These are phyloP conservation scores for Istiophorus platypterus DNA, from an alignment of 2,113 vertebrate genomes.

Conservation along the genomic window DNA sequence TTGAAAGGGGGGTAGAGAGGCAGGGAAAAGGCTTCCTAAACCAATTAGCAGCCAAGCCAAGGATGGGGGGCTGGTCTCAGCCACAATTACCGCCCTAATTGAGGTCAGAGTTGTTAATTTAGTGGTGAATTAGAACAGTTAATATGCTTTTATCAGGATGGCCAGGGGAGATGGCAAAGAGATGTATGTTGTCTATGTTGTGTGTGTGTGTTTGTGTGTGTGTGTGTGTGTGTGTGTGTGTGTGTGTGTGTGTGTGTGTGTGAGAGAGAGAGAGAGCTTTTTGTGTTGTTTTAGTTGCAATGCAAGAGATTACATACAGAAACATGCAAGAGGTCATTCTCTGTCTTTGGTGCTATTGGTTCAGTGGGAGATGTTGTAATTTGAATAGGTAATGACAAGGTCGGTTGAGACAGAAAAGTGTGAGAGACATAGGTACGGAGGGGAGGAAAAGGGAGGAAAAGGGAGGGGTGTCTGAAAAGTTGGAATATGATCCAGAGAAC, in stretches of 20 bases:
- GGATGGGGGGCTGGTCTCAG: conserved; percentile 71
- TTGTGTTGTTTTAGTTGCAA: conserved; percentile 54
- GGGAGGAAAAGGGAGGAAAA: neutral
- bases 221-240: conserved; percentile 4
- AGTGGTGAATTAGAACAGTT: conserved; percentile 88
- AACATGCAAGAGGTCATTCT: conserved; percentile 67
- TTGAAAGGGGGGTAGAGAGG: conserved; percentile 25
- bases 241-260: conserved; percentile 1
- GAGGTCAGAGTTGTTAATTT: conserved; percentile 89
- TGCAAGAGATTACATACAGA: conserved; percentile 75
- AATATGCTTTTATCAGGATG: conserved; percentile 85
- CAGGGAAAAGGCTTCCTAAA: conserved; percentile 72
- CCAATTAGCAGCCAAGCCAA: conserved; percentile 76
- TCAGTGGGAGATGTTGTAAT: conserved; percentile 55
- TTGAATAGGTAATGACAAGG: conserved; percentile 67
- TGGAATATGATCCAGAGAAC: conserved; percentile 64
- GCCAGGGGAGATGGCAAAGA: conserved; percentile 82
- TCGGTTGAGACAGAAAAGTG: conserved; percentile 55
- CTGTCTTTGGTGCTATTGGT: conserved; percentile 73
- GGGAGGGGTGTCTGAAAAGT: conserved; percentile 5
- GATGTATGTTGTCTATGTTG: conserved; percentile 49
- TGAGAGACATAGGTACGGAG: conserved; percentile 4
- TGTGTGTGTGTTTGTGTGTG: neutral
- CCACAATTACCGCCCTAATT: conserved; percentile 86
- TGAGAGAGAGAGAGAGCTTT: conserved; percentile 23